Percentiles rank a stretch among this genome's conserved stretches.
phyloP scores from a whole-genome alignment of 2,888 invertebrate genomes.

The Melanchra persicariae region DNA sequence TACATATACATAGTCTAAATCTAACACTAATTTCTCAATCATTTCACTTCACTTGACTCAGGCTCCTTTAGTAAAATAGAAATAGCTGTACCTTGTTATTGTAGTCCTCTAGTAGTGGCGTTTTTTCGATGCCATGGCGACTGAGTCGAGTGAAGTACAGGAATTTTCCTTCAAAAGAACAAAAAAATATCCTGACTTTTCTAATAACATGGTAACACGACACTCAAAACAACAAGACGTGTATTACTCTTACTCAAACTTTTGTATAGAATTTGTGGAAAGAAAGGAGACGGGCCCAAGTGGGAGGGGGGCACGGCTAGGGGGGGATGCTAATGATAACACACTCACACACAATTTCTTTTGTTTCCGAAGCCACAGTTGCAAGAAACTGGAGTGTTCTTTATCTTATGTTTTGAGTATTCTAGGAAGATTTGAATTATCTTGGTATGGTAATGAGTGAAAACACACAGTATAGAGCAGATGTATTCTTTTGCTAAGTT shows the following conservation, averaged over 20 bases:
- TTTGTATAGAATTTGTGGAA: constrained; percentile 87
- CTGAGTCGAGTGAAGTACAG: neutral
- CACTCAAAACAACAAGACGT: constrained; percentile 82
- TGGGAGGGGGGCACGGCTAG: constrained; percentile 35
- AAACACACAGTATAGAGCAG: neutral
- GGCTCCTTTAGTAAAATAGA: too few relatives aligned
- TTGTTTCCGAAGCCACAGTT: constrained; percentile 71
- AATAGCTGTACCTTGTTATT: too few relatives aligned
- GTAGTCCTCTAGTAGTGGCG: too few relatives aligned
- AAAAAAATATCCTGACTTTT: constrained; percentile 8
- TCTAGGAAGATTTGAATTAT: constrained; percentile 32
- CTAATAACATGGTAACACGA: constrained; percentile 66
- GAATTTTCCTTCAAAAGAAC: neutral
- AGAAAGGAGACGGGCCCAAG: constrained; percentile 75
- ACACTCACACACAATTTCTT: constrained; percentile 78
- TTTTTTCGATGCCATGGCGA: neutral
- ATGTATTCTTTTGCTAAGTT: neutral
- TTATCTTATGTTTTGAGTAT: constrained; percentile 55
- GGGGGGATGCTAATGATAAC: constrained; percentile 78
- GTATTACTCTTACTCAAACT: constrained; percentile 90
- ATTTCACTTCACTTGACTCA: too few relatives aligned
- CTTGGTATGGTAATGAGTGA: neutral
- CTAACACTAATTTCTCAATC: too few relatives aligned
- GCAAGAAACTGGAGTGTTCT: constrained; percentile 65
- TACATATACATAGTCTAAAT: too few relatives aligned